phyloP scores from a whole-genome alignment of 35 echinoderm and acorn worm species.

The Stichopus chloronotus region DNA sequence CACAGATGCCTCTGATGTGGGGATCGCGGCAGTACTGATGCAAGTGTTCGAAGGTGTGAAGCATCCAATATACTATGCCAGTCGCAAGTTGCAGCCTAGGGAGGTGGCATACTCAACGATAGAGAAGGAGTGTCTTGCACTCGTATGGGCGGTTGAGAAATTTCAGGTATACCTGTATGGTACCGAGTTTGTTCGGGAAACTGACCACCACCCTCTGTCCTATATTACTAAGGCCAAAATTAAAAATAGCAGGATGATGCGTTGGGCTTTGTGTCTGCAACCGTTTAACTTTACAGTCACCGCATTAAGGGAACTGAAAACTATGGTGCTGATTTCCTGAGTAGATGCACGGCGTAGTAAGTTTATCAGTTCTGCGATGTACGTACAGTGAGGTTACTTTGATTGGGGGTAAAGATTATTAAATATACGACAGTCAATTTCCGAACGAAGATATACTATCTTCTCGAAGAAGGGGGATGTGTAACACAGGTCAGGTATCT shows the following conservation, averaged over 20 bases:
- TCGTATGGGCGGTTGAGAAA: conserved; percentile 35
- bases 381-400: no score
- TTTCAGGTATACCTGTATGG: conserved; percentile 30
- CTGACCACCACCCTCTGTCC: conserved; percentile 33
- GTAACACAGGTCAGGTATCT: no score
- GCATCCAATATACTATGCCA: conserved; percentile 61
- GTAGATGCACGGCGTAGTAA: no score
- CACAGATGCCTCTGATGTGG: conserved; percentile 64
- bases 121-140: conserved; percentile 47
- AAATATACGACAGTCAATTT: no score
- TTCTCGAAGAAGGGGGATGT: no score
- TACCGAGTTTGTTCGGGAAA: conserved; percentile 27
- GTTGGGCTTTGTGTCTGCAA: conserved; percentile 68
- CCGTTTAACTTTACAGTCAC: conserved; percentile 36
- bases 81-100: conserved; percentile 1
- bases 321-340: conserved; percentile 42
- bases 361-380: no score
- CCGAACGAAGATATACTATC: no score
- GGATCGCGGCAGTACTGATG: conserved; percentile 53
- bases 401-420: no score
- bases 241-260: conserved; percentile 34
- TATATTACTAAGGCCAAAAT: conserved; percentile 33
- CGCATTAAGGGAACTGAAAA: conserved; percentile 68
- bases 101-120: conserved; percentile 38
- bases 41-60: conserved; percentile 13